Evolutionary conservation across 1,140 invertebrate genomes (phyloP).

Genomic region (Littorina saxatilis): DNA sequence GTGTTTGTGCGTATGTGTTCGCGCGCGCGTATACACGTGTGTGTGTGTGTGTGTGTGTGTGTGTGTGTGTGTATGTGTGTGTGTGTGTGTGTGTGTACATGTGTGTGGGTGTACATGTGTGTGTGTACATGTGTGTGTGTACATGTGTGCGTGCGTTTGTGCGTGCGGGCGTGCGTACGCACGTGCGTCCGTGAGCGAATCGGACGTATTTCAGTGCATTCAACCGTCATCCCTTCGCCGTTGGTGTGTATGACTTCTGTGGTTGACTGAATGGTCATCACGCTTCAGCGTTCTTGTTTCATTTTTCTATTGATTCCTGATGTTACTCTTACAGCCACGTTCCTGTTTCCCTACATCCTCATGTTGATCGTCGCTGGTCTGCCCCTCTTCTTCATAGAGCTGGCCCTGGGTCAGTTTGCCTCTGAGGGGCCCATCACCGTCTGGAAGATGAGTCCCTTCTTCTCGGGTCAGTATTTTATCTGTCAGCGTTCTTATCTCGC

Average conservation of each 20-base stretch:
- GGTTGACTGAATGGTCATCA: neutral
- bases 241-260: neutral
- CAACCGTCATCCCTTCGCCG: neutral
- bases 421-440: conserved; percentile 73
- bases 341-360: conserved; percentile 78
- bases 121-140: neutral
- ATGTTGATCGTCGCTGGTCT: conserved; percentile 79
- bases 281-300: neutral
- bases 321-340: conserved; percentile 75
- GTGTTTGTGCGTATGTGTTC: neutral
- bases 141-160: neutral
- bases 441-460: conserved; percentile 74
- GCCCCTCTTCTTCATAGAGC: conserved; percentile 77
- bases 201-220: neutral
- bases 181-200: neutral
- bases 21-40: neutral
- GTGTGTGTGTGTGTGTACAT: neutral
- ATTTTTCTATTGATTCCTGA: neutral
- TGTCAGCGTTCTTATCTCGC: too few relatives aligned
- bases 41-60: conserved; percentile 15
- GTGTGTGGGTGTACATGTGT: neutral
- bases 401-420: conserved; percentile 75
- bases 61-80: conserved; percentile 9
- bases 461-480: conserved; percentile 65
- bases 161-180: neutral